These are phyloP conservation scores for Coregonus suidteri DNA, from an alignment of 2,797 vertebrate species.

Conservation along the genomic window DNA sequence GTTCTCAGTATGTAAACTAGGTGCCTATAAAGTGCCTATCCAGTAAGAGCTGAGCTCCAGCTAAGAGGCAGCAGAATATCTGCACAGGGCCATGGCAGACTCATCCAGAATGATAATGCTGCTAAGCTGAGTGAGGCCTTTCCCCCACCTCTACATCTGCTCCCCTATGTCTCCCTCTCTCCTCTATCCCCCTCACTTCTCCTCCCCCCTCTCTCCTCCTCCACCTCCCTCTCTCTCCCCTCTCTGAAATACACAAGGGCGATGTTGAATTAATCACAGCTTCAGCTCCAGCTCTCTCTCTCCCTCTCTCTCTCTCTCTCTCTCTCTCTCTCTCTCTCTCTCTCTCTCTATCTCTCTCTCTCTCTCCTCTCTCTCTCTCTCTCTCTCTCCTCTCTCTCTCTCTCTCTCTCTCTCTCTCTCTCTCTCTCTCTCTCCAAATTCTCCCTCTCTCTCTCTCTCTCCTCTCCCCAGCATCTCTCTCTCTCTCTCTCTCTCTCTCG, in stretches of 20 bases:
- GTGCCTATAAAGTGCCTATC: slow-evolving; percentile 43
- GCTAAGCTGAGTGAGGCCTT: slow-evolving; percentile 53
- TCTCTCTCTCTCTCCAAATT: too few relatives aligned
- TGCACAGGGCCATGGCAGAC: slow-evolving; percentile 41
- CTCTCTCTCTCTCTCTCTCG: not conserved
- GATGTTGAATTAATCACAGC: slow-evolving; percentile 76
- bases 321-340: too few relatives aligned
- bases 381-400: too few relatives aligned
- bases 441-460: too few relatives aligned
- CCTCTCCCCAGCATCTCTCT: too few relatives aligned
- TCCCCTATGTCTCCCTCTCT: not conserved
- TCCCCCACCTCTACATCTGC: not conserved
- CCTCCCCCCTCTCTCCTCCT: not conserved
- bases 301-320: too few relatives aligned
- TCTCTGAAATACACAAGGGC: slow-evolving; percentile 76
- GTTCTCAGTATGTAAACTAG: not conserved
- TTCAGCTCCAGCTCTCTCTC: slow-evolving; percentile 17
- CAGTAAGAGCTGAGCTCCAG: slow-evolving; percentile 36
- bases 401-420: too few relatives aligned
- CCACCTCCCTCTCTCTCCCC: slow-evolving; percentile 39
- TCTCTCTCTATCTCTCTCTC: too few relatives aligned
- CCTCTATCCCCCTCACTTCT: not conserved
- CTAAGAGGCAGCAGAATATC: slow-evolving; percentile 60
- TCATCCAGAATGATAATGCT: slow-evolving; percentile 74
- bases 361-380: too few relatives aligned